Base-by-base conservation (phyloP, 1,140 invertebrate species). In the Phenacoccus solenopsis region DNA sequence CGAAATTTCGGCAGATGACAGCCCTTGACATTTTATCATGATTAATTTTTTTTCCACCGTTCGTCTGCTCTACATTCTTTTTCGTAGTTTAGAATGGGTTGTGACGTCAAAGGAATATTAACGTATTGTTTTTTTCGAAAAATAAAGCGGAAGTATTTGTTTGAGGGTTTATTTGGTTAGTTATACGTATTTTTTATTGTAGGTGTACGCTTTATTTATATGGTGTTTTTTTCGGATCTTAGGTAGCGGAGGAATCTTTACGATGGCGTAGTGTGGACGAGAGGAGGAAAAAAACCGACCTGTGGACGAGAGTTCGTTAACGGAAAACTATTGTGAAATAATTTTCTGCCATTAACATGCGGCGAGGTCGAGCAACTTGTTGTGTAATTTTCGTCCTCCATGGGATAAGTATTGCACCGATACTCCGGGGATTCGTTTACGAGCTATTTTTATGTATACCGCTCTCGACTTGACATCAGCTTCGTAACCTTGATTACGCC, bases 371-470 rank as follows among this genome's bases (percentile, higher is more conserved):
- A 64, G 59, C 59, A 64, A 64, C 59, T 64, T 64, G 20, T 64
- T 64, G 59, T 27, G 59, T 64, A 24, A 64, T 64, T 64, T 64
- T 64, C 59, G 59, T 64, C 59, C 59, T 64, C 59, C 20, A 64
- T 64, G 59, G 59, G 59, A 64, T 64, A 64, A 64, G 59, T 64
- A 64, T 64, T 64, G 59, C 59, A 64, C 59, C 59, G 59, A 64
- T 10, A 24, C 21, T 27, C 25, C 25, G 22, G 59, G n/a, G 59
- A 64, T 64, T 64, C 59, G 59, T 27, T 64, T 64, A 64, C 59
- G 59, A 64, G 59, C 59, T 64, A 64, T 64, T 64, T 64, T 64
- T 64, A 64, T 64, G n/a, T 64, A 25, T 64, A 64, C 25, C 13
- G 25, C 25, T 22, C 22, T 64, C 59, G 59, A 64, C 59, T 64